Evolutionary conservation across 1,140 invertebrate genomes (phyloP).

Genomic region (Nasonia giraulti): DNA sequence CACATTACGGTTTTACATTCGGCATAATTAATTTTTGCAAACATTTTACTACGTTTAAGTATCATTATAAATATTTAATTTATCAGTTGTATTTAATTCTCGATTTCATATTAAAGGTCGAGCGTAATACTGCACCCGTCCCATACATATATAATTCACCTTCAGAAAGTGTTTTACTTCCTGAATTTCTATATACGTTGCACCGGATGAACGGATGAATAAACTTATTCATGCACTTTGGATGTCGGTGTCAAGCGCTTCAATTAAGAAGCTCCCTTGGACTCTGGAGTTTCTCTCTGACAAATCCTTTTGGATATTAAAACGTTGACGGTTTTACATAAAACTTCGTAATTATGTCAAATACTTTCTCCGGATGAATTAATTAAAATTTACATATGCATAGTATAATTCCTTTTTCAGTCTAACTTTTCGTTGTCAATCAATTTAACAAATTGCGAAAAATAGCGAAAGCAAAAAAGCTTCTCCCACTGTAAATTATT

Average conservation of each 20-base stretch:
- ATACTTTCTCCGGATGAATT: neutral
- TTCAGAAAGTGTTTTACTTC: slow-evolving; percentile 42
- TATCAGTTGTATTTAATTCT: neutral
- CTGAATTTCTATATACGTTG: slow-evolving; percentile 27
- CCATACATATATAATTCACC: slow-evolving; percentile 10
- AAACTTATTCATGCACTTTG: slow-evolving; percentile 17
- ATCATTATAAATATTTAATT: slow-evolving; percentile 9
- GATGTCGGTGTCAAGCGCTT: slow-evolving; percentile 16
- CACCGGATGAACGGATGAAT: slow-evolving; percentile 24
- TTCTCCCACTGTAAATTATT: too few species aligned
- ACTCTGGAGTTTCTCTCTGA: neutral
- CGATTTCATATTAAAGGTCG: neutral
- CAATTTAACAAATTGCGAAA: neutral
- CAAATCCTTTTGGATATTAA: neutral
- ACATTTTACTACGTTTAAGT: neutral
- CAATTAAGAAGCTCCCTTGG: neutral
- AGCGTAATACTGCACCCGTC: neutral
- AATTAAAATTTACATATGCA: neutral
- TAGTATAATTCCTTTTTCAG: neutral
- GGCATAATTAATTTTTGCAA: neutral
- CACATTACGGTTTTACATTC: too few species aligned
- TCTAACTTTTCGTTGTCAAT: neutral
- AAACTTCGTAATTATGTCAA: neutral
- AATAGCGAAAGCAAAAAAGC: neutral
- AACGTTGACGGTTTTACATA: neutral